Evolutionary conservation across 2,888 invertebrate species (phyloP).

Genomic region (Torymus tubicola): DNA sequence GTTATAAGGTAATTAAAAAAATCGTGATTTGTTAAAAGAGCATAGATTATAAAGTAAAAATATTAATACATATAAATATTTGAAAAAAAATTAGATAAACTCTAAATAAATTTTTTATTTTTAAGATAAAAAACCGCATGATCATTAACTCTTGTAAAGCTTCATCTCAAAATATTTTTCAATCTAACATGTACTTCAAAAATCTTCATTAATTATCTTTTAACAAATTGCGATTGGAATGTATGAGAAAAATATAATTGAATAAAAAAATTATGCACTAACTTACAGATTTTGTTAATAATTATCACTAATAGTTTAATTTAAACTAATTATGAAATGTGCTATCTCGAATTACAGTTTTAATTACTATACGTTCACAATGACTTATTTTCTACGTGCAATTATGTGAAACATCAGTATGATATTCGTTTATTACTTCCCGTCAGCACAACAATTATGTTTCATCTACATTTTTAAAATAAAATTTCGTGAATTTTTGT

Average conservation of each 20-base stretch:
- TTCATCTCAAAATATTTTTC: too few species aligned
- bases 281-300: background rate
- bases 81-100: too few species aligned
- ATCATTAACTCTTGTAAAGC: background rate
- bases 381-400: slow-evolving; percentile 23
- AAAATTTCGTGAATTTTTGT: slow-evolving; percentile 22
- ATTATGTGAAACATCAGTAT: slow-evolving; percentile 25
- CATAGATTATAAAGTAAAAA: too few species aligned
- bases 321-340: too few species aligned
- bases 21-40: slow-evolving; percentile 12
- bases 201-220: background rate
- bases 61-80: background rate
- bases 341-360: too few species aligned
- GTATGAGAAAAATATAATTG: background rate
- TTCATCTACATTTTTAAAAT: slow-evolving; percentile 44
- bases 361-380: too few species aligned
- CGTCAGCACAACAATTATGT: slow-evolving; percentile 52
- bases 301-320: background rate
- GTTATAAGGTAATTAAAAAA: too few species aligned
- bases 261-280: background rate
- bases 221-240: slow-evolving; percentile 23
- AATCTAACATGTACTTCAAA: background rate
- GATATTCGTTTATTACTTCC: slow-evolving; percentile 27
- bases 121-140: background rate
- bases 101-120: too few species aligned